Evolutionary conservation across 2,797 vertebrate species (phyloP).

Genomic region (Nannoperca obscura): DNA sequence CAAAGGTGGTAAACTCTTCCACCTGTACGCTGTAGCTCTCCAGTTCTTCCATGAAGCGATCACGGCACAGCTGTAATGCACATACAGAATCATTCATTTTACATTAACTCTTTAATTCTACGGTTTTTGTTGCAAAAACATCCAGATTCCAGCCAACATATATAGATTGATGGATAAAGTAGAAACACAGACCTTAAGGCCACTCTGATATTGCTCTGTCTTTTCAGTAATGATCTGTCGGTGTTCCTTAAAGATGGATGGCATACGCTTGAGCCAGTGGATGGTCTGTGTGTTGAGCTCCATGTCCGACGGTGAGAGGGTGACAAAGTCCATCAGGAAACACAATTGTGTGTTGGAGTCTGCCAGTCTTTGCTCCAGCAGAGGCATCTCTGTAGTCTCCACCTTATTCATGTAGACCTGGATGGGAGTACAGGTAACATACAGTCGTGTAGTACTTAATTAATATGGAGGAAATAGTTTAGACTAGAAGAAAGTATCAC

Average conservation of each 20-base stretch:
- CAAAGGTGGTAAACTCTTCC: slow-evolving; percentile 86
- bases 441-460: neutral
- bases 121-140: neutral
- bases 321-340: slow-evolving; percentile 86
- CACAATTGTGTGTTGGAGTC: slow-evolving; percentile 84
- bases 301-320: slow-evolving; percentile 85
- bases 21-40: slow-evolving; percentile 86
- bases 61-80: slow-evolving; percentile 82
- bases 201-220: slow-evolving; percentile 86
- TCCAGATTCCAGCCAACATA: neutral
- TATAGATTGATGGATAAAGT: neutral
- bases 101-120: neutral
- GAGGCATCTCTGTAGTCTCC: slow-evolving; percentile 82
- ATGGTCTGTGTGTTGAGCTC: slow-evolving; percentile 85
- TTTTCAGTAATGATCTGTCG: slow-evolving; percentile 85
- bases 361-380: slow-evolving; percentile 83
- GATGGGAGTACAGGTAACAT: slow-evolving; percentile 17
- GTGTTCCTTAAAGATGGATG: slow-evolving; percentile 88
- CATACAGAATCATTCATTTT: slow-evolving; percentile 21
- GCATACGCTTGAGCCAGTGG: slow-evolving; percentile 89
- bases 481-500: neutral
- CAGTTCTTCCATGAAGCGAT: slow-evolving; percentile 88
- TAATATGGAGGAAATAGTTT: neutral
- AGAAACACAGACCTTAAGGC: slow-evolving; percentile 84
- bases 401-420: slow-evolving; percentile 86